Base-by-base conservation (phyloP, 2,888 invertebrate genomes). In the Rhimphoctona megacephalus region DNA sequence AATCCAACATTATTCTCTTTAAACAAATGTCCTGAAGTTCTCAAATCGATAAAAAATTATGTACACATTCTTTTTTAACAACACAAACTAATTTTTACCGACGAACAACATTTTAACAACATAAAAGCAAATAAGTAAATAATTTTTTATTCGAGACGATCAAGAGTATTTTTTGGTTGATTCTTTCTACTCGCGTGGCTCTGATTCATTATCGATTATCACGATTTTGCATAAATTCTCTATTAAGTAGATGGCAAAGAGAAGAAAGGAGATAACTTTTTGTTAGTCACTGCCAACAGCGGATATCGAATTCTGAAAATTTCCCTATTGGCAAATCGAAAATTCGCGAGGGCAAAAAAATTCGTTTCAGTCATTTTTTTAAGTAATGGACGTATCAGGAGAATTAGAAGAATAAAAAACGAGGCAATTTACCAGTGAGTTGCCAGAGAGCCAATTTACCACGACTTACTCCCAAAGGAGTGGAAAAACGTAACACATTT, bases 171-270 rank as follows among this genome's bases (percentile, higher is more conserved):
- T 49, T 76, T 52, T 30, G 49, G 66, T 72, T 30, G 52, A 7
- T 25, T 67, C 54, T 57, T 43, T 36, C 30, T 49, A 39, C 43
- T 78, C 39, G 78, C 83, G 72, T 67, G 73, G 79, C 25, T 30
- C 57, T n/a, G 36, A 46, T 25, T 17, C 67, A 36, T 39, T 33
- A 73, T 73, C 78, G 57, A 79, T 83, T 83, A 61, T 74, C 67
- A 46, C n/a, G 67, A 67, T 83, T 73, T 79, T 67, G 57, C 73
- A 57, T 67, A 67, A 83, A 79, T 74, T 79, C 61, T 25, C 39
- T 72, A 66, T 73, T 61, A 72, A n/a, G 14, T n/a, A n/a, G 19
- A 1, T 9, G 19, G 22, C 54, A 54, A 8, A 2, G 22, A 54
- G 22, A 22, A 22, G 9, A 22, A 11, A 43, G 0, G 11, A 22